Evolutionary conservation across 2,888 invertebrate genomes (phyloP), one percentile per base, ranked within the genome.

Genomic region (Autographa gamma): DNA sequence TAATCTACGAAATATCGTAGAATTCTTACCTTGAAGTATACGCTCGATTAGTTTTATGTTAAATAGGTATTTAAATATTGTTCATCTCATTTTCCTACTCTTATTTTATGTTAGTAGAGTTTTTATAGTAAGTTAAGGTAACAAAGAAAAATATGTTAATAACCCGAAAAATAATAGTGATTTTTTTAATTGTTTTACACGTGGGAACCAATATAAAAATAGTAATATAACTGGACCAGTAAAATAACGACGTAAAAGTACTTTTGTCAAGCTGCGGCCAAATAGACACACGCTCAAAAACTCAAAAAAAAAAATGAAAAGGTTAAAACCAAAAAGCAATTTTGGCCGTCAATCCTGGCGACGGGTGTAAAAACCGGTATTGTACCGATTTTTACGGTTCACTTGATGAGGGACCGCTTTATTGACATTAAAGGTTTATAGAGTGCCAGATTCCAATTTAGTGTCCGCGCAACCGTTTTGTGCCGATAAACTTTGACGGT

Each of bases 371-470:
- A 86, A 86, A 85, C 86, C 85, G 86, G 88, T 85, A 89, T 90
- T 91, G 89, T 89, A 81, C 85, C 71, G 87, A 87, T 90, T 92
- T 90, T 93, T 88, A 91, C 88, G 89, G 88, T 84, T 78, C 85
- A 81, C 85, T 83, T 89, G 90, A 91, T 88, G 88, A 90, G 88
- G 89, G 91, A 88, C 82, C 85, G 80, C 83, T 91, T 92, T 93
- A 93, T 94, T 91, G 92, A 93, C 92, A 92, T 92, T 90, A 89
- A 91, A 90, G 89, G 91, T 92, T 92, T 91, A 92, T 91, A 82
- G 88, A 92, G 90, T 88, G 88, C 89, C 87, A 87, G 89, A 89
- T 91, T 92, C 86, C 91, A 90, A 91, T 93, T 91, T 92, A 90
- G 86, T 84, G 84, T 56, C 73, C 80, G 74, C 70, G 79, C 85